Base-by-base conservation (phyloP, 2,113 vertebrate species). In the Chelonoidis abingdonii region DNA sequence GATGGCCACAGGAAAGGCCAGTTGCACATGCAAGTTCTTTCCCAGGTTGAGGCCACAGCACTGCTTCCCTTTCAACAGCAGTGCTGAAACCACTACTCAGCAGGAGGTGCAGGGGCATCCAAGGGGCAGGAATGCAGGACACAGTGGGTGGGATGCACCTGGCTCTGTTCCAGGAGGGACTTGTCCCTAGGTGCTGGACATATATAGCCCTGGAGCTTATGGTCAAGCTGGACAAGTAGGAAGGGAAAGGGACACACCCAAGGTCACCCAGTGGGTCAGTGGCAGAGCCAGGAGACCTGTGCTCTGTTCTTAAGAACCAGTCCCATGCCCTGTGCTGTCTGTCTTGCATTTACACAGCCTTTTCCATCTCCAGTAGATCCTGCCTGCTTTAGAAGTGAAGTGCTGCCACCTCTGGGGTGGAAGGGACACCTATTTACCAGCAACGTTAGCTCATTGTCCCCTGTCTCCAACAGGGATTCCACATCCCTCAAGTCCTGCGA, bases 221-320 rank as follows among this genome's bases (percentile, higher is more conserved):
- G 1, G 17, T 22, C 17, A 9, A 56, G 0, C 10, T 25, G 12
- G 4, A 24, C 4, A 62, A 65, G 65, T 10, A 9, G 62, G 35
- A 69, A 35, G 31, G 6, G 6, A 14, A n/a, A 69, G 65, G 35
- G 35, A 38, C 16, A 35, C 17, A 21, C 35, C 17, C 35, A n/a
- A 69, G 65, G 65, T 69, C 31, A n/a, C 16, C 17, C 16, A 9
- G 65, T n/a, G 8, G 14, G 7, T 69, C 65, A 69, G 65, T 69
- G 65, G 31, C 17, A n/a, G 65, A 62, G 57, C 27, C 27, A 29
- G 29, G 57, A n/a, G 65, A n/a, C 65, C 7, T 17, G 31, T 35
- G 59, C 27, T 59, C 57, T 35, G 59, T 35, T 6, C 59, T 14
- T 16, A 62, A 31, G 14, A n/a, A 7, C 62, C 35, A n/a, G 35